These are phyloP conservation scores for Drosophila anomelani DNA, from an alignment of 2,888 invertebrate genomes.

Conservation along the genomic window DNA sequence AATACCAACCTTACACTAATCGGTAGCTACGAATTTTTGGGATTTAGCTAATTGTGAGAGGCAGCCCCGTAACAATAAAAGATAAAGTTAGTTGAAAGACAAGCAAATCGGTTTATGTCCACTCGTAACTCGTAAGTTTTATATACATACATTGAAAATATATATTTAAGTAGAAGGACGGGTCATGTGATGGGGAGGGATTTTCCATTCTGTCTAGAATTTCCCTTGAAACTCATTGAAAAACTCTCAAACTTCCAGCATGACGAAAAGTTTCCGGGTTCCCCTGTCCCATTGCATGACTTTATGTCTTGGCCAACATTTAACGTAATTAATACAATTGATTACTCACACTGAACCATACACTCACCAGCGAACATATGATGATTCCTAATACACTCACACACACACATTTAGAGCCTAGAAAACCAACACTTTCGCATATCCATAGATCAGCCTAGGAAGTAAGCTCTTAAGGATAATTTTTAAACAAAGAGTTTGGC, in stretches of 20 bases:
- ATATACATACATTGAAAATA: constrained; percentile 36
- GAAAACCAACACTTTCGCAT: constrained; percentile 64
- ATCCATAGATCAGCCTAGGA: constrained; percentile 56
- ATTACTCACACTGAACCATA: constrained; percentile 54
- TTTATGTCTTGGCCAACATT: constrained; percentile 69
- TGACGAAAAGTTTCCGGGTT: neutral
- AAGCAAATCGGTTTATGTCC: constrained; percentile 77
- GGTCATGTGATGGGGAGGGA: constrained; percentile 43
- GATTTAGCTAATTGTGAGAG: constrained; percentile 60
- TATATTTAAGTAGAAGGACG: constrained; percentile 39
- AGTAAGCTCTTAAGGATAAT: constrained; percentile 76
- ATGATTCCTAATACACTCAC: constrained; percentile 75
- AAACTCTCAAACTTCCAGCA: constrained; percentile 25
- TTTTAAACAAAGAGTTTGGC: constrained; percentile 54
- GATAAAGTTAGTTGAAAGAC: constrained; percentile 40
- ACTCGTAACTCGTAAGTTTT: constrained; percentile 71
- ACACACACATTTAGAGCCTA: constrained; percentile 58
- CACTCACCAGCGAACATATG: constrained; percentile 54
- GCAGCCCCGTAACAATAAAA: constrained; percentile 58
- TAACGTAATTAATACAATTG: constrained; percentile 75
- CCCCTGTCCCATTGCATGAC: constrained; percentile 44
- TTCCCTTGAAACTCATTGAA: neutral
- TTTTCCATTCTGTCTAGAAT: constrained; percentile 2
- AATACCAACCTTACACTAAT: constrained; percentile 54
- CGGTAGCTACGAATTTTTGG: constrained; percentile 64